phyloP scores from a whole-genome alignment of 2,113 vertebrate genomes.

The Limnothrissa miodon region DNA sequence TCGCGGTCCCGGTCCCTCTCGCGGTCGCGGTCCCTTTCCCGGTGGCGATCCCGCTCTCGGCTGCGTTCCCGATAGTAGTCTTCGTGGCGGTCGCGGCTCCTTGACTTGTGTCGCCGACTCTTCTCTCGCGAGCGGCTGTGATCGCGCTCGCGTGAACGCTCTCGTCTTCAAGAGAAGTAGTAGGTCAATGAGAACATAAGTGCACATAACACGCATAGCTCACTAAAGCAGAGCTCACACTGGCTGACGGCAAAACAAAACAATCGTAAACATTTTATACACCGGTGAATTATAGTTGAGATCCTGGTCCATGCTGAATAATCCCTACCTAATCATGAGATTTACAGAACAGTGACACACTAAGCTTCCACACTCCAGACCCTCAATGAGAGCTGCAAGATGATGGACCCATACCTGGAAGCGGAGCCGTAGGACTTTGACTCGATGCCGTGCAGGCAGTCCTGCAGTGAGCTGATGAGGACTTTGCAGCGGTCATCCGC shows the following conservation, averaged over 20 bases:
- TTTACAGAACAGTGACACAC: too few species aligned
- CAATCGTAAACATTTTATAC: too few species aligned
- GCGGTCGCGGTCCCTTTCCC: slow-evolving; percentile 90
- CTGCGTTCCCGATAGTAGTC: slow-evolving; percentile 98
- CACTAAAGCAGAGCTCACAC: not conserved
- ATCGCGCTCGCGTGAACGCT: slow-evolving; percentile 96
- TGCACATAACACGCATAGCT: not conserved
- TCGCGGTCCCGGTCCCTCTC: slow-evolving; percentile 95
- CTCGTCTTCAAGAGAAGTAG: slow-evolving; percentile 81
- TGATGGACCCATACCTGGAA: slow-evolving; percentile 76
- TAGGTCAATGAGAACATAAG: not conserved
- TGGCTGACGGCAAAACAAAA: too few species aligned
- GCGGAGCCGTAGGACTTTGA: slow-evolving; percentile 98
- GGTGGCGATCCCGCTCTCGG: slow-evolving; percentile 91
- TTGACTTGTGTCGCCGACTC: slow-evolving; percentile 94
- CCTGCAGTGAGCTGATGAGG: slow-evolving; percentile 97
- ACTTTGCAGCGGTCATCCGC: slow-evolving; percentile 98
- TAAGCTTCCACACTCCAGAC: not conserved
- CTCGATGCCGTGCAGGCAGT: slow-evolving; percentile 98
- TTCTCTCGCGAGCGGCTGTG: slow-evolving; percentile 98
- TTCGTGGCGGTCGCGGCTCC: slow-evolving; percentile 94
- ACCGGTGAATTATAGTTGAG: too few species aligned
- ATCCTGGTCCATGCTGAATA: too few species aligned
- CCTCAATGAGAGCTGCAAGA: not conserved
- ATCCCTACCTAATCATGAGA: too few species aligned